Evolutionary conservation across 2,113 vertebrate species (phyloP), one percentile per base, ranked within the genome.

Genomic region (Onychostoma macrolepis): DNA sequence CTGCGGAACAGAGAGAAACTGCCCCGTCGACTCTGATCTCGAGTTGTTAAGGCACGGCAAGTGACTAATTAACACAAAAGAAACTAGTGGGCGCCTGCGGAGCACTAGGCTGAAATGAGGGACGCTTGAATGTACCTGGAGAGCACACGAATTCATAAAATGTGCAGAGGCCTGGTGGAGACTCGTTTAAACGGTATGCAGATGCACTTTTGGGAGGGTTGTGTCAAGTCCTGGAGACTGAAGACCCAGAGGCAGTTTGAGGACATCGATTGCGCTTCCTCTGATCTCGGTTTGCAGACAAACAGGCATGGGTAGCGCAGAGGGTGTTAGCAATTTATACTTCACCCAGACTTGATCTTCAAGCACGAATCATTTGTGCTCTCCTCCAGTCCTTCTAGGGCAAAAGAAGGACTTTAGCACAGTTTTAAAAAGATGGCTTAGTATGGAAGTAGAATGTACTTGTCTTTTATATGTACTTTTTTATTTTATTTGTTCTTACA

Each of bases 11-110:
- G 90, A 90, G 91, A 85, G 88, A 91, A 94, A 93, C 85, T 89
- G 91, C 38, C 91, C 92, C 91, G 89, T 91, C 87, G 90, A 90
- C 85, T 88, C 80, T 89, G 90, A 90, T 90, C 86, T 91, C 88
- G 90, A 90, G 92, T 87, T 80, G 85, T 86, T 90, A 89, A 69
- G 85, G 81, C 78, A 53, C 89, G 87, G 83, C 82, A 87, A 92
- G 90, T 82, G 89, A 92, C 93, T 94, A 94, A 95, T 95, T 95
- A 95, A 93, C 93, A 95, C 92, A 92, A 93, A 92, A 92, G 92
- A 92, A 93, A 93, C 92, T 89, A 87, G 91, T 87, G 53, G 85
- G 67, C 65, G 80, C 85, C 85, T 86, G 86, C 85, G 74, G 87
- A 92, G 87, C 82, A 88, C 74, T 19, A 67, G 41, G 65, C 89